Evolutionary conservation across 2,888 invertebrate species (phyloP), one percentile per base, ranked within the genome.

Genomic region (Charanyca ferruginea): DNA sequence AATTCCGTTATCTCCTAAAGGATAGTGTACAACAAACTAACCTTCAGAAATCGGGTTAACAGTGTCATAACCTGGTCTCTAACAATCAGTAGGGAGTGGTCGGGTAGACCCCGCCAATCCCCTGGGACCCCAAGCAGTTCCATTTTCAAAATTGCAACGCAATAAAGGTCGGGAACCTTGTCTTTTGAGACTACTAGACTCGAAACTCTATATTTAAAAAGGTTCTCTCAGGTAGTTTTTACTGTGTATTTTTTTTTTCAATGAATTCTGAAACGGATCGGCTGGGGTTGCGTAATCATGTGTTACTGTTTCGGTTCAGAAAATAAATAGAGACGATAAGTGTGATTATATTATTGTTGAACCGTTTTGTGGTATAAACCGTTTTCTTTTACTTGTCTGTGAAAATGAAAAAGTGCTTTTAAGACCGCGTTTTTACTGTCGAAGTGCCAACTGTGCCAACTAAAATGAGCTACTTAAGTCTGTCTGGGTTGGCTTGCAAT

Each of bases 141-240:
- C 89, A 92, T 92, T 91, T 90, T 88, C 83, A 87, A 91, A 92
- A 92, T 92, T 92, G 90, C 91, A 87, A 86, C 81, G 83, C 87
- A 79, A 88, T 89, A 87, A 89, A 86, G 83, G 84, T 79, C 66
- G 76, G 67, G 72, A 77, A 73, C 70, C 74, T 64, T 74, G 79
- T 81, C 87, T 85, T 81, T 73, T 49, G 86, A 86, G 85, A 86
- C 70, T 68, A 71, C 70, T 79, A 69, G 32, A 75, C 55, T 66
- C 69, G 62, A 69, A 77, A 72, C 55, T 80, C 75, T 80, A 79
- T 85, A 77, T 84, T 81, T 81, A 83, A 85, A 84, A 83, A 77
- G 80, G 79, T 69, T 42, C 69, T 74, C 48, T 59, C 73, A 63
- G 82, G 81, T 77, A 79, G 49, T 22, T 72, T 64, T 70, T 66